Percentiles rank a stretch among this genome's conserved stretches.
These are phyloP conservation scores for Falco berigora DNA, from an alignment of 2,797 vertebrate genomes.

Conservation along the genomic window DNA sequence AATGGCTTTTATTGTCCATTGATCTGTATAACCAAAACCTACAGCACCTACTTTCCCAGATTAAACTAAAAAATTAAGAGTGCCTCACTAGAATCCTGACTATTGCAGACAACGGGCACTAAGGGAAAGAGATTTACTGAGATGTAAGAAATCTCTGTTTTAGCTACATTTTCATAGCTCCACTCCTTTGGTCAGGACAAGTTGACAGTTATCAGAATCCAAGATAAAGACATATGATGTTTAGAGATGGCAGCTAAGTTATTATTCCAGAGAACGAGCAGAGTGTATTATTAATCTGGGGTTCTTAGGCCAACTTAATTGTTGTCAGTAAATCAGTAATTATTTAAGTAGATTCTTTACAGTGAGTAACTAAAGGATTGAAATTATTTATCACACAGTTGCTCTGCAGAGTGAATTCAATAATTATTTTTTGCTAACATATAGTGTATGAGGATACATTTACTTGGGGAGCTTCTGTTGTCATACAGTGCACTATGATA, in stretches of 20 bases:
- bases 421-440: neutral
- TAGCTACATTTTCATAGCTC: neutral
- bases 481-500: accelerated
- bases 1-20: neutral
- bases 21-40: neutral
- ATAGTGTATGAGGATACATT: accelerated
- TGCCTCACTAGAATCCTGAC: neutral
- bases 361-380: neutral
- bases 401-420: neutral
- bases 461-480: neutral
- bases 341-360: constrained; percentile 31
- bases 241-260: neutral
- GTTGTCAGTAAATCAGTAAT: constrained; percentile 19
- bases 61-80: constrained; percentile 42
- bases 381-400: neutral
- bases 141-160: neutral
- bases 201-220: constrained; percentile 1
- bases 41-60: neutral
- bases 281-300: neutral
- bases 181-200: neutral
- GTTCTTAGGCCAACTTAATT: constrained; percentile 23
- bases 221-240: constrained; percentile 12
- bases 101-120: neutral
- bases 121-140: neutral
- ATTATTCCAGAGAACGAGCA: neutral